Base-by-base conservation (phyloP, 2,888 invertebrate species). In the Marronus borbonicus region DNA sequence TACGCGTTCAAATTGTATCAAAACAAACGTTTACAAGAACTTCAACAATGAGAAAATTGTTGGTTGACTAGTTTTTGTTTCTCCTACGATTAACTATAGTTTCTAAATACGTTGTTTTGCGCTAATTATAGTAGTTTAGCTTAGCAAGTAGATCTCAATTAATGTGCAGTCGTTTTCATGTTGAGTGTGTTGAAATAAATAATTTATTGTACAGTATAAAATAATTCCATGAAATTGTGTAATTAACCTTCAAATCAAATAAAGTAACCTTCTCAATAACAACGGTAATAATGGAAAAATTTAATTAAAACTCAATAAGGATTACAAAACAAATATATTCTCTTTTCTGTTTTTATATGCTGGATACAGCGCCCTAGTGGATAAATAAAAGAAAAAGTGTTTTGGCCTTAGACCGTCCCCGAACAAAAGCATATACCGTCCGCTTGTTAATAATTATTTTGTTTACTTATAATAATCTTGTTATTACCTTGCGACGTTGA, bases 161-260 rank as follows among this genome's bases (percentile, higher is more conserved):
- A 49, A 50, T 28, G 24, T 28, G 24, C 12, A 68, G 49, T 49
- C 28, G 50, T 68, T 68, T 68, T 68, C 68, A 68, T 60, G 58
- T 39, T 44, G 72, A 60, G 39, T 60, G 44, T 49, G 44, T 74
- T 74, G 60, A 74, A 60, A 74, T 39, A 60, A 39, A 74, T 44
- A 74, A 39, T 72, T 72, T 72, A 72, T 74, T 60, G 58, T 74
- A 28, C 36, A 74, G 60, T 60, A 58, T 74, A 68, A 52, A 68
- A 68, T 50, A 74, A 60, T 60, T 74, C 72, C 58, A 60, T 74
- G 60, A 74, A 74, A 74, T 60, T 74, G 72, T 74, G 14, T 24
- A 49, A 39, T 39, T 74, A 74, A 74, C 72, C 72, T 74, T 74
- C 72, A 74, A 28, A 60, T 60, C 44, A 58, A 62, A 44, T 74